Conservation (phyloP, 1,140 invertebrate genomes). For the Diabrotica virgifera region DNA sequence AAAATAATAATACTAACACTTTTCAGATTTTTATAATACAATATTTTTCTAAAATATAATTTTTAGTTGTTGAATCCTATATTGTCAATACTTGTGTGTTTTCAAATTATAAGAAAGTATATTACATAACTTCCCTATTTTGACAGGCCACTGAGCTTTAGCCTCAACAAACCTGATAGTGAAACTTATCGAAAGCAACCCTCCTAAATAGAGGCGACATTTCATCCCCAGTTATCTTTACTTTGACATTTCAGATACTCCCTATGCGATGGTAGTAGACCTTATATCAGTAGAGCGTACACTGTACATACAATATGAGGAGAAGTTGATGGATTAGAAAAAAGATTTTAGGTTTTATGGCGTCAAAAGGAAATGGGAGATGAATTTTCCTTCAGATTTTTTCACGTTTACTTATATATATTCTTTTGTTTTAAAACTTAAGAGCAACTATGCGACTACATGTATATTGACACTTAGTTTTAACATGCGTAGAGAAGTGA, state of each 20-base stretch:
- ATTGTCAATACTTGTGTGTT: too few relatives aligned
- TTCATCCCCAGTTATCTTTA: neutral
- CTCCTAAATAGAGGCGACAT: constrained; percentile 1
- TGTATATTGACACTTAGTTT: too few relatives aligned
- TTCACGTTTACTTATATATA: too few relatives aligned
- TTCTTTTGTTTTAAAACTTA: too few relatives aligned
- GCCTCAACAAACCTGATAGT: neutral
- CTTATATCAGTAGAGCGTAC: neutral
- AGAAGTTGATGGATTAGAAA: neutral
- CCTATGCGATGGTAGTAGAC: neutral
- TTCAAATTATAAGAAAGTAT: neutral
- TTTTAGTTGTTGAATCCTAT: too few relatives aligned
- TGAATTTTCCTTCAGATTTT: too few relatives aligned
- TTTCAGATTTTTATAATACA: too few relatives aligned
- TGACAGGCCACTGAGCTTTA: neutral
- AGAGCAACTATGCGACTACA: too few relatives aligned
- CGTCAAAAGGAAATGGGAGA: too few relatives aligned
- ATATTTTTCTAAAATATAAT: too few relatives aligned
- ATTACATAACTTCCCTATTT: neutral
- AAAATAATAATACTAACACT: too few relatives aligned
- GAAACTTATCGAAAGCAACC: constrained; percentile 2
- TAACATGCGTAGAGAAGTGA: too few relatives aligned
- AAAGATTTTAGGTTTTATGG: neutral
- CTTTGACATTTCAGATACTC: neutral
- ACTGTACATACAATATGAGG: neutral